phyloP scores from a whole-genome alignment of 2,113 vertebrate genomes.

The Chamaea fasciata region DNA sequence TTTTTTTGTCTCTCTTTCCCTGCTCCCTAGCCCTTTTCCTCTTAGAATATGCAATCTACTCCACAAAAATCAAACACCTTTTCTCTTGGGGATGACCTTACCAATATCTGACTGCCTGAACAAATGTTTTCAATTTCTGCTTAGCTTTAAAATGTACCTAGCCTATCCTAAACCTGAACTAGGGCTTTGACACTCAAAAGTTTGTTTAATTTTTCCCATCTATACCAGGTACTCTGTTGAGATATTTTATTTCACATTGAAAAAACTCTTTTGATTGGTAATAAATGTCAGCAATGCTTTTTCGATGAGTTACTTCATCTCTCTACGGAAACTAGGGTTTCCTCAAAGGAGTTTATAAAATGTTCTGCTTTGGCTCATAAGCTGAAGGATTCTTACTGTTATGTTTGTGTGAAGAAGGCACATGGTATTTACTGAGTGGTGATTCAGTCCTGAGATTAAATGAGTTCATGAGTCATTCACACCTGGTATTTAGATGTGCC shows the following conservation, averaged over 20 bases:
- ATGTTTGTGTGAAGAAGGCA: not conserved
- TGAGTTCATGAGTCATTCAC: conserved; percentile 7
- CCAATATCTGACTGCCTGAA: not conserved
- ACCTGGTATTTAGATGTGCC: not conserved
- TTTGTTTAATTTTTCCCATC: not conserved
- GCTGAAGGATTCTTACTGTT: not conserved
- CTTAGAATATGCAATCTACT: not conserved
- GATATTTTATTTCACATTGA: not conserved
- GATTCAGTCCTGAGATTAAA: not conserved
- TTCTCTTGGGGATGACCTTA: not conserved
- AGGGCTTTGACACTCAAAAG: not conserved
- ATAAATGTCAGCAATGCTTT: not conserved
- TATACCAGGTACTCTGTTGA: not conserved
- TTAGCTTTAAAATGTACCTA: not conserved
- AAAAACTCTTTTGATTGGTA: not conserved
- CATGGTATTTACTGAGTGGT: not conserved
- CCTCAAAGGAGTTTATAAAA: not conserved
- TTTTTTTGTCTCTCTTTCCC: not conserved
- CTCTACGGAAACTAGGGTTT: not conserved
- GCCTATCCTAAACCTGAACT: not conserved
- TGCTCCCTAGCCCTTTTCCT: not conserved
- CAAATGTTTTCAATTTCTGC: not conserved
- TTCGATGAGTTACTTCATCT: not conserved
- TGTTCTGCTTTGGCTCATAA: not conserved
- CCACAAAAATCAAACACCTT: not conserved